A percentile compares a stretch with the other conserved stretches of the same genome.
Conservation (phyloP, 53 echinoderm and acorn worm genomes). For the Paelopatides confundens region DNA sequence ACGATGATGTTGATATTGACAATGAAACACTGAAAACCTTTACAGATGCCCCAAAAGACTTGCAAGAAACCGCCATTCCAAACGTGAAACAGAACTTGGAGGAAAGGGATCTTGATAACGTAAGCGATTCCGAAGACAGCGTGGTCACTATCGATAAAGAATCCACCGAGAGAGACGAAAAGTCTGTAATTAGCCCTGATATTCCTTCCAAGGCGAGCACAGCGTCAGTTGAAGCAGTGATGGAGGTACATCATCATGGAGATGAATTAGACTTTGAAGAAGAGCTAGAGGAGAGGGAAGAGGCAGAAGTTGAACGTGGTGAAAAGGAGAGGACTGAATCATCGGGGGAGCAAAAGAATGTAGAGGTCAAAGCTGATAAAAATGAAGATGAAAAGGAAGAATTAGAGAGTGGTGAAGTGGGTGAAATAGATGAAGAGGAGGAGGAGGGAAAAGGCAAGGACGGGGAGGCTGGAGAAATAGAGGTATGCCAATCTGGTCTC, state of each 20-base stretch:
- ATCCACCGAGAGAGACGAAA: not conserved
- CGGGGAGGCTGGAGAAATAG: slow-evolving; percentile 58
- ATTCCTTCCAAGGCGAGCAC: not conserved
- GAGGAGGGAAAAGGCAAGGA: slow-evolving; percentile 55
- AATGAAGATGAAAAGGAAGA: not conserved
- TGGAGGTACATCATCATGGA: slow-evolving; percentile 90
- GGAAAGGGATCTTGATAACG: slow-evolving; percentile 3
- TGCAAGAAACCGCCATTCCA: not conserved
- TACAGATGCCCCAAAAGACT: not conserved
- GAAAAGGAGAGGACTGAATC: slow-evolving; percentile 23
- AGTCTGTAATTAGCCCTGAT: not conserved
- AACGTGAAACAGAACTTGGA: not conserved
- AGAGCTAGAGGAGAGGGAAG: slow-evolving; percentile 82
- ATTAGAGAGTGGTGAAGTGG: slow-evolving; percentile 33
- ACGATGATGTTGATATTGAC: not conserved
- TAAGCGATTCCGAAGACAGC: slow-evolving; percentile 3
- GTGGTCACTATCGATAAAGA: not conserved
- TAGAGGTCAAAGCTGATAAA: not conserved
- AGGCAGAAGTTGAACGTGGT: slow-evolving; percentile 51
- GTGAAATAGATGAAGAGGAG: slow-evolving; percentile 60
- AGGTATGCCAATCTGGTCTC: slow-evolving; percentile 23
- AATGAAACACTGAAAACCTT: not conserved
- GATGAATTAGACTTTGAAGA: slow-evolving; percentile 96
- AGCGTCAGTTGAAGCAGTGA: slow-evolving; percentile 45
- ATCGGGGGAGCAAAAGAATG: not conserved